Evolutionary conservation across 2,888 invertebrate species (phyloP), one percentile per base, ranked within the genome.

Genomic region (Cryptops parisi): DNA sequence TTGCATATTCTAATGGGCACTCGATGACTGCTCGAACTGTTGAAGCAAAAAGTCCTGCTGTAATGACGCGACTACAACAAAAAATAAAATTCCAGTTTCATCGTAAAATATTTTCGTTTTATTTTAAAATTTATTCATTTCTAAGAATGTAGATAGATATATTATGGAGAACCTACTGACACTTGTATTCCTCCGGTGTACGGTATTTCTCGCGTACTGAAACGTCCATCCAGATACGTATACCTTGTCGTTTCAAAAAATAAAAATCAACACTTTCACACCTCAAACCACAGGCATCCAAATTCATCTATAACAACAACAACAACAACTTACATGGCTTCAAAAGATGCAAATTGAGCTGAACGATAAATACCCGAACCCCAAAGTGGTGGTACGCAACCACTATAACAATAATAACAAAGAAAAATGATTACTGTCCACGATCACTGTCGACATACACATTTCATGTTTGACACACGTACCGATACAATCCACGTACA

Each of bases 341-440:
- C 67, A 62, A 68, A 67, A 2, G 64, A 65, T 47, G 67, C 67
- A 63, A 67, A 67, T 60, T 67, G 67, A n/a, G 62, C 57, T 5
- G 67, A 55, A 44, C 50, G 17, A 50, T 33, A 55, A 9, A 55
- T 54, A n/a, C 67, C 67, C 12, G 67, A 67, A 2, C 67, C 67
- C 62, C 63, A 64, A 3, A 67, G 55, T 22, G 67, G 67, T 47
- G 67, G 67, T 40, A 67, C 62, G 60, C 65, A 66, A 22, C 67
- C 67, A 54, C 67, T 67, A 59, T 27, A 61, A 62, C 24, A 49
- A n/a, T n/a, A n/a, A n/a, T n/a, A n/a, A n/a, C n/a, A n/a, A n/a
- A n/a, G n/a, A n/a, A n/a, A n/a, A n/a, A n/a, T n/a, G 17, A 58
- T 54, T 15, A 12, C 9, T 33, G 38, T 12, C 12, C 12, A 12